These are phyloP conservation scores for Dichetophora obliterata DNA, from an alignment of 2,888 invertebrate species.

Conservation along the genomic window DNA sequence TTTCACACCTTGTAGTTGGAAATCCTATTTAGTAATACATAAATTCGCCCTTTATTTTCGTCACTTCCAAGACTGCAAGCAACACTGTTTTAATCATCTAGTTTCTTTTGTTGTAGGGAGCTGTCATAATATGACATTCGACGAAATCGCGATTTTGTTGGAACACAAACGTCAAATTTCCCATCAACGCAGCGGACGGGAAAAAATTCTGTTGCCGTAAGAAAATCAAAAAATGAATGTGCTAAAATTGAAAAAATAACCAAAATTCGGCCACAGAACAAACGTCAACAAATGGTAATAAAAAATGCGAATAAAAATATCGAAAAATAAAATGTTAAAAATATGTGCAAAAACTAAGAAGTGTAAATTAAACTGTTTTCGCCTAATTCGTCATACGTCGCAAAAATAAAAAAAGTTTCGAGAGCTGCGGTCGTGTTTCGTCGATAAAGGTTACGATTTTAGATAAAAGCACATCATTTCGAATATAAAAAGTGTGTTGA, in stretches of 20 bases:
- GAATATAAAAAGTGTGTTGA: background rate
- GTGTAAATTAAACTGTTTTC: conserved; percentile 1
- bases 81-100: background rate
- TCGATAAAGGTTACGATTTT: background rate
- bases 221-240: conserved; percentile 24
- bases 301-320: background rate
- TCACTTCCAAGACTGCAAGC: no score
- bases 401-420: conserved; percentile 23
- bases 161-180: conserved; percentile 23
- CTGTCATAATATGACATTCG: background rate
- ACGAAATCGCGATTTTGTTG: background rate
- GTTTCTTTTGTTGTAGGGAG: background rate
- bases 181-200: conserved; percentile 3
- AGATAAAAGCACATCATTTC: background rate
- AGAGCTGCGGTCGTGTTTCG: background rate
- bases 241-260: conserved; percentile 10
- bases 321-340: background rate
- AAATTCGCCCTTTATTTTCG: no score
- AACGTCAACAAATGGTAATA: conserved; percentile 10
- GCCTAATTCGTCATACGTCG: conserved; percentile 6
- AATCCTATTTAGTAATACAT: no score
- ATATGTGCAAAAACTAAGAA: background rate
- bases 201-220: conserved; percentile 17
- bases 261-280: conserved; percentile 8
- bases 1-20: no score